phyloP scores from a whole-genome alignment of 1,140 invertebrate genomes.

The Whitmania pigra region DNA sequence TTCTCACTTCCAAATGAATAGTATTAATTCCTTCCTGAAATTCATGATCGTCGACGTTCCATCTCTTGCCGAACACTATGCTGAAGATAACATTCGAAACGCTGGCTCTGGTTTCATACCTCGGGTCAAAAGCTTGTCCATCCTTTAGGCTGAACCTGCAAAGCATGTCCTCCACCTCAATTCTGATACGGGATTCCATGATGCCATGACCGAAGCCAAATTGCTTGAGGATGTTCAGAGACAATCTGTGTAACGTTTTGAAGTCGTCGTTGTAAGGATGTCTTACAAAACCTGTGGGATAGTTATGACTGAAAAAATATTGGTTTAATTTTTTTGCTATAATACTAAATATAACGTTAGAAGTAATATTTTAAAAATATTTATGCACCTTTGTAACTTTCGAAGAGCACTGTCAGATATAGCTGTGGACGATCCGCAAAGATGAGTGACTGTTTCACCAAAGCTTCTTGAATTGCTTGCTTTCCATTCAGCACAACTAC shows the following conservation, averaged over 20 bases:
- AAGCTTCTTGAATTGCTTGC: conserved; percentile 9
- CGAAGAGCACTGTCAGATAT: not conserved
- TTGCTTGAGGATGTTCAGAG: not conserved
- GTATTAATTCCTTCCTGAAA: not conserved
- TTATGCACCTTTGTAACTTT: not conserved
- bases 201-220: conserved; percentile 15
- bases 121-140: no score
- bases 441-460: not conserved
- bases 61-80: not conserved
- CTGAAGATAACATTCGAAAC: not conserved
- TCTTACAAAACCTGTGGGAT: not conserved
- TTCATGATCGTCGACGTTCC: not conserved
- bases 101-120: no score
- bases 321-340: no score
- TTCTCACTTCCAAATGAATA: not conserved
- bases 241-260: not conserved
- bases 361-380: no score
- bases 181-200: not conserved
- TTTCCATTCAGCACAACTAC: not conserved
- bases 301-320: no score
- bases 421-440: not conserved
- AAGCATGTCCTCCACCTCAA: conserved; percentile 13
- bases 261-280: not conserved
- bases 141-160: no score
- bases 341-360: no score